A percentile compares a stretch with the other conserved stretches of the same genome.
Evolutionary conservation across 2,888 invertebrate genomes (phyloP).

Genomic region (Schizaphis graminum): DNA sequence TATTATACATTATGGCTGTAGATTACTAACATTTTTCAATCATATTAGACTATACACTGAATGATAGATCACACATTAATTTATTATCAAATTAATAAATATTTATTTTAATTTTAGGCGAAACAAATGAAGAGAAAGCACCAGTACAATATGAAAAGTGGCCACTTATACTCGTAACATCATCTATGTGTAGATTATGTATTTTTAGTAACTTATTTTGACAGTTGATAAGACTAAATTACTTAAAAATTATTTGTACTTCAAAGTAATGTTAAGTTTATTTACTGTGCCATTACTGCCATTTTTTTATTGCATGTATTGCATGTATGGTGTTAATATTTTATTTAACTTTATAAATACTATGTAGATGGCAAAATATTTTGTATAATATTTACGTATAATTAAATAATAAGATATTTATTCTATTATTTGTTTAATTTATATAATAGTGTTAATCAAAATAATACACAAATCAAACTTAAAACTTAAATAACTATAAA

Average conservation of each 20-base stretch:
- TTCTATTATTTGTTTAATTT: background rate
- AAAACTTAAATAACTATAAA: background rate
- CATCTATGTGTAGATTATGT: background rate
- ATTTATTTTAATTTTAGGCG: background rate
- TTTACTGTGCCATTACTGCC: background rate
- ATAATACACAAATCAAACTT: background rate
- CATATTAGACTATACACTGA: background rate
- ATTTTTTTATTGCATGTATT: background rate
- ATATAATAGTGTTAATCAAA: background rate
- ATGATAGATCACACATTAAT: background rate
- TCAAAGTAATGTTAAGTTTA: background rate
- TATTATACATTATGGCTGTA: background rate
- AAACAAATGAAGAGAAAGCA: background rate
- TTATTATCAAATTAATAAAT: background rate
- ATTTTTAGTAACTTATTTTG: background rate
- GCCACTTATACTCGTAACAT: background rate
- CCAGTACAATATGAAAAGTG: background rate
- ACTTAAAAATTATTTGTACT: background rate
- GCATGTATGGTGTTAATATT: too few species aligned
- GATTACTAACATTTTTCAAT: background rate
- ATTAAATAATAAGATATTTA: too few species aligned
- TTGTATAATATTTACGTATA: too few species aligned
- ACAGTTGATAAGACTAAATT: background rate
- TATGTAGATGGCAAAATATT: background rate
- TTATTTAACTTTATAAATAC: background rate